Evolutionary conservation across 2,888 invertebrate species (phyloP).

Genomic region (Yponomeuta malinellus): DNA sequence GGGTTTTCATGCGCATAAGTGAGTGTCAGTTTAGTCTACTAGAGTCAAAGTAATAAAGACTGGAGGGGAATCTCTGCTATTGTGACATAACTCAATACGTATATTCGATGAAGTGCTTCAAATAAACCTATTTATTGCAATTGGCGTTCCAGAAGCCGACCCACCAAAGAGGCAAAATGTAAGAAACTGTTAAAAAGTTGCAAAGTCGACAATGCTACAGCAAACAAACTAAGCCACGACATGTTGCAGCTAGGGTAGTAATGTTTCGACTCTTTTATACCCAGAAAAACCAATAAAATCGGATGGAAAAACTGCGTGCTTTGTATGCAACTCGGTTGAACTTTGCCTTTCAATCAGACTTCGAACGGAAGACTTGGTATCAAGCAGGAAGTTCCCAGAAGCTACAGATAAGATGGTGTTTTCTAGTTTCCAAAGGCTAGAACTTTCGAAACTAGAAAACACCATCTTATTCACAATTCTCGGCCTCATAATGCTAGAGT

Average conservation of each 20-base stretch:
- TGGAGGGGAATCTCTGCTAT: too few relatives aligned
- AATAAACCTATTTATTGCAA: background rate
- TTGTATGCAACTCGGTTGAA: background rate
- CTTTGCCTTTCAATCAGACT: background rate
- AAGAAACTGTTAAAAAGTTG: background rate
- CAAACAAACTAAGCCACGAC: background rate
- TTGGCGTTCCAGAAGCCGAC: background rate
- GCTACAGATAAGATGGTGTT: background rate
- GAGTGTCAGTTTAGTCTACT: too few relatives aligned
- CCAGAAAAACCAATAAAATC: background rate
- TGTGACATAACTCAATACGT: too few relatives aligned
- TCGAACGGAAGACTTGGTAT: background rate
- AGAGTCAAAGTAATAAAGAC: too few relatives aligned
- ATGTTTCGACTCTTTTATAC: background rate
- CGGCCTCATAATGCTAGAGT: background rate
- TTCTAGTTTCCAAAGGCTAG: background rate
- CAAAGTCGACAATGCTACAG: background rate
- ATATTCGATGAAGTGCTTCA: too few relatives aligned
- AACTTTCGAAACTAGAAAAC: background rate
- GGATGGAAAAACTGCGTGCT: background rate
- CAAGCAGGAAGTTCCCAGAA: background rate
- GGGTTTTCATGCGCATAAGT: too few relatives aligned
- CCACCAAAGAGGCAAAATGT: too few relatives aligned
- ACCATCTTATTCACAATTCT: background rate
- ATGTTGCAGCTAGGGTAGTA: background rate